Evolutionary conservation across 2,113 vertebrate genomes (phyloP), one percentile per base, ranked within the genome.

Genomic region (Takifugu bimaculatus): DNA sequence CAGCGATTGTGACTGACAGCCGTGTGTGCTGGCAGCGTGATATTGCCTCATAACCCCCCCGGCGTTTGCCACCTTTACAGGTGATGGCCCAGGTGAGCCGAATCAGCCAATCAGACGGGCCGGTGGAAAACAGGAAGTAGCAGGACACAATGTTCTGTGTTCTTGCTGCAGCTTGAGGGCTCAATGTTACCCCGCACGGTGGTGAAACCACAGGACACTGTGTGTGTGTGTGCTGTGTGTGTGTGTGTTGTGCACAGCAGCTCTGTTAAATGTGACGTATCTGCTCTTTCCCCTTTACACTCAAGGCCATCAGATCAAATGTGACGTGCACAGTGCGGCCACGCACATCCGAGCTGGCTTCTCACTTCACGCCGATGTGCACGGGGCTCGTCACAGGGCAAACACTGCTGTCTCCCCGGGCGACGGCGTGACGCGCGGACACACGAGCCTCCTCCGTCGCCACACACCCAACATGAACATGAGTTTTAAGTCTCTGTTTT

Each of bases 341-440:
- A 65, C 51, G 51, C 63, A 76, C 75, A 84, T 86, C 70, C 58
- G 57, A 87, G 72, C 81, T 87, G 88, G 82, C 90, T 84, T 71
- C 79, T 75, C 35, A 70, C 79, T 87, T 91, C 86, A 85, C 81
- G 85, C 79, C 77, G 83, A 87, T 89, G 78, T 85, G 70, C 59
- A 64, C 1, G 50, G 20, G 74, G 71, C 72, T 83, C 68, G 57
- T 89, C 75, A 75, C 71, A 56, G 78, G 81, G 79, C 83, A 88
- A 89, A 88, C 49, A 68, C 75, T 81, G 71, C 77, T 81, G 83
- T 88, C 84, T 86, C 81, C 79, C 70, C 73, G 13, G 63, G 78
- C 76, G 25, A 44, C 35, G 39, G 32, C 59, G 27, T 62, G 57
- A 54, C 47, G 14, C 27, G 45, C 58, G 58, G 13, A 79, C 54